Evolutionary conservation across 2,797 vertebrate species (phyloP).

Genomic region (Lacerta viridis): DNA sequence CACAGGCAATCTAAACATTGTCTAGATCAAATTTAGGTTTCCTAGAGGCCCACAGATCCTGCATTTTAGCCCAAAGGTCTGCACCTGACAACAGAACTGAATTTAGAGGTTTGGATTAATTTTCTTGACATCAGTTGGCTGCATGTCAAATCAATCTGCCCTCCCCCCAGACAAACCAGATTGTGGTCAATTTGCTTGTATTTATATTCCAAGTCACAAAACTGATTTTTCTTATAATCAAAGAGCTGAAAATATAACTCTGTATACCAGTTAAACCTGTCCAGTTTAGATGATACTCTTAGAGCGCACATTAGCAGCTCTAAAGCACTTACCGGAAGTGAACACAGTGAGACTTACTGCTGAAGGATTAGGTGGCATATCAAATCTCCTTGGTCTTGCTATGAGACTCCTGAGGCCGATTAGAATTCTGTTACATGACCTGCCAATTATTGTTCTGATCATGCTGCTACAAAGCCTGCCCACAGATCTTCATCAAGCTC

Average conservation of each 20-base stretch:
- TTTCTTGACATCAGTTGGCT: neutral
- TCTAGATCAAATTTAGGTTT: too few relatives aligned
- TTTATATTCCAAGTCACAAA: neutral
- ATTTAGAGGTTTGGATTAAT: neutral
- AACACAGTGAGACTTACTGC: neutral
- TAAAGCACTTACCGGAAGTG: neutral
- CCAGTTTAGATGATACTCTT: neutral
- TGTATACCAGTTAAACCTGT: neutral
- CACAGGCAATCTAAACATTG: too few relatives aligned
- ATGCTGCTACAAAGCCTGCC: neutral
- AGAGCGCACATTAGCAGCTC: neutral
- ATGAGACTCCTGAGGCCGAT: neutral
- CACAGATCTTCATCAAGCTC: neutral
- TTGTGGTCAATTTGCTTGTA: neutral
- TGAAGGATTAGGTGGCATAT: neutral
- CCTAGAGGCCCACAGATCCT: neutral
- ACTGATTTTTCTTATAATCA: neutral
- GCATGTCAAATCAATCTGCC: neutral
- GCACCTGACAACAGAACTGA: neutral
- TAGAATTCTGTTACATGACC: neutral
- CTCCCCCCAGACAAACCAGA: neutral
- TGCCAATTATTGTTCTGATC: neutral
- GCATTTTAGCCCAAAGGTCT: neutral
- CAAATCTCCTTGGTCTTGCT: neutral
- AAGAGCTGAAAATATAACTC: neutral